Evolutionary conservation across 2,113 vertebrate genomes (phyloP).

Genomic region (Sinocyclocheilus anshuiensis): DNA sequence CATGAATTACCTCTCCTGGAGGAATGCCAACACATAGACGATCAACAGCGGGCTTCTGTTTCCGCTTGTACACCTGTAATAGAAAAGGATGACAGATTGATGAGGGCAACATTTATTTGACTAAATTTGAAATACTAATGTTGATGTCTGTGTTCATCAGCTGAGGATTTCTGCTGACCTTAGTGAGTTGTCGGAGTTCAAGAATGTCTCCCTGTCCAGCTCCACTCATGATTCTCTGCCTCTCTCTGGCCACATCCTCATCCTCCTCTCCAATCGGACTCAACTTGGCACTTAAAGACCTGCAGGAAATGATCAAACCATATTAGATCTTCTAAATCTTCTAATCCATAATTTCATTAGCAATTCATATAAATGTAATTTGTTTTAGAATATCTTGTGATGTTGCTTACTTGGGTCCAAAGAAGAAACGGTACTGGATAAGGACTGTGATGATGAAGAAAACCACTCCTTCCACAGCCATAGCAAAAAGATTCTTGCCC

Average conservation of each 20-base stretch:
- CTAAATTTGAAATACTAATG: not conserved
- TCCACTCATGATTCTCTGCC: slow-evolving; percentile 89
- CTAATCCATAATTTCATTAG: too few species aligned
- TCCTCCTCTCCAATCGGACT: slow-evolving; percentile 89
- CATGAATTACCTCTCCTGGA: slow-evolving; percentile 87
- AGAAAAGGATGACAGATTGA: not conserved
- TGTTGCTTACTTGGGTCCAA: slow-evolving; percentile 84
- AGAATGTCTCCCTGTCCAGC: slow-evolving; percentile 94
- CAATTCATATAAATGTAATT: not conserved
- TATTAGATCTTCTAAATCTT: too few species aligned
- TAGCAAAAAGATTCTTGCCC: slow-evolving; percentile 94
- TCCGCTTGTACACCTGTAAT: slow-evolving; percentile 90
- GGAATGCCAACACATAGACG: slow-evolving; percentile 96
- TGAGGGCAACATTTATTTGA: not conserved
- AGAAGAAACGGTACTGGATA: slow-evolving; percentile 95
- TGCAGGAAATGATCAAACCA: slow-evolving; percentile 49
- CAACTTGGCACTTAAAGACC: slow-evolving; percentile 79
- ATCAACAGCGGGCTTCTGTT: slow-evolving; percentile 94
- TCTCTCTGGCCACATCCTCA: slow-evolving; percentile 92
- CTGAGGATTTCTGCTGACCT: slow-evolving; percentile 74
- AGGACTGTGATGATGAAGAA: slow-evolving; percentile 95
- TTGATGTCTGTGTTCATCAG: not conserved
- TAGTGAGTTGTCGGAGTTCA: slow-evolving; percentile 92
- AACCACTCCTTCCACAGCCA: slow-evolving; percentile 91
- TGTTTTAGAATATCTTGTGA: not conserved